Base-by-base conservation (phyloP, 2,888 invertebrate genomes). In the Pasiphila rectangulata region DNA sequence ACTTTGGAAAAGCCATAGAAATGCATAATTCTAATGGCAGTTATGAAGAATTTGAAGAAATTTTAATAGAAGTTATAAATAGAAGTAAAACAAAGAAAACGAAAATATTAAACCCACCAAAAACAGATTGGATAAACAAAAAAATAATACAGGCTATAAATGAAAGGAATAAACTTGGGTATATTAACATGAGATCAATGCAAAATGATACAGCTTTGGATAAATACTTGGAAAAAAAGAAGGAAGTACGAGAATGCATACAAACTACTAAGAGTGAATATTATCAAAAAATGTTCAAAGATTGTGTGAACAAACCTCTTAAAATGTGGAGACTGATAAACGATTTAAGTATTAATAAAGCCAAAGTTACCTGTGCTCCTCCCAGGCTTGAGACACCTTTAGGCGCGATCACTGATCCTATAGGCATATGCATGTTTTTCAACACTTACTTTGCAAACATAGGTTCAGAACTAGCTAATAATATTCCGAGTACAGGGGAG, bases 381-480 rank as follows among this genome's bases (percentile, higher is more conserved):
- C 9, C 19, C 19, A 32, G 19, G 19, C 32, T 32, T 10, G 32
- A 32, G 19, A 32, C 17, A 17, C 4, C 1, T 0, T 19, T 10
- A n/a, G 32, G 32, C 9, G 5, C 32, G 4, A 19, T 32, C 1
- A 32, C 32, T 9, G 32, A n/a, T 10, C 9, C 19, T 19, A 9
- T 19, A 17, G 32, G 19, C 4, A 32, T 32, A 17, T 32, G 32
- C 10, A 10, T 9, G 17, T 9, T 9, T 19, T 32, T 32, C 4
- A 32, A 32, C 32, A 19, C 32, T 1, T 32, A 19, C 19, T 32
- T 32, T 32, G 32, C 32, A 9, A 32, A 32, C 4, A 19, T 32
- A 5, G 32, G 32, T 19, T n/a, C n/a, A 32, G 19, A 19, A 17
- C 19, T 32, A 32, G 32, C 32, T 19, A 32, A 32, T 32, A 10